phyloP scores from a whole-genome alignment of 2,797 vertebrate species.

The Myripristis murdjan region DNA sequence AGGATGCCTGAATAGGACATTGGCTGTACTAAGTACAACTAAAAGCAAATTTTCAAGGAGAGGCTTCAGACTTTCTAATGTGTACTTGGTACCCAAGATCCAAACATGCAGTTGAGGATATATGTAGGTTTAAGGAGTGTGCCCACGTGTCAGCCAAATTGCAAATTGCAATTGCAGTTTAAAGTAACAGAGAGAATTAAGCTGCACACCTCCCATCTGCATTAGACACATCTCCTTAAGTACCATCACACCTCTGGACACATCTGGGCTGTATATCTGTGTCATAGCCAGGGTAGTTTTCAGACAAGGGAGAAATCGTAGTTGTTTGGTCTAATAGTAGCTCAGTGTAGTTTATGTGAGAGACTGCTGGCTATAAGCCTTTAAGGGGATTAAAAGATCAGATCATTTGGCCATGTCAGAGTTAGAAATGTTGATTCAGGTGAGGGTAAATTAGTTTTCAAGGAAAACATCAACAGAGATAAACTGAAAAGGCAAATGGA shows the following conservation, averaged over 20 bases:
- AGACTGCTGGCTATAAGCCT: constrained; percentile 35
- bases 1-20: not conserved
- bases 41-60: constrained; percentile 8
- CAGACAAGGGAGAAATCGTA: constrained; percentile 27
- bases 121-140: not conserved
- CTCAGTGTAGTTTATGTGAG: constrained; percentile 58
- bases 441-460: constrained; percentile 46
- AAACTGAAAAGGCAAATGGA: constrained; percentile 3
- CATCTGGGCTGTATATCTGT: not conserved
- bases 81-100: constrained; percentile 15
- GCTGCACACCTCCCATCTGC: too few species aligned
- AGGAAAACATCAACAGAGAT: constrained; percentile 4
- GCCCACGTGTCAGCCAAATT: not conserved
- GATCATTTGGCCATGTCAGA: constrained; percentile 56
- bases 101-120: not conserved
- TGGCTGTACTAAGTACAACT: not conserved
- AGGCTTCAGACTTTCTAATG: not conserved
- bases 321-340: constrained; percentile 30
- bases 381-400: constrained; percentile 70
- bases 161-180: too few species aligned
- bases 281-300: constrained; percentile 12
- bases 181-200: too few species aligned
- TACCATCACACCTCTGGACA: not conserved
- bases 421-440: constrained; percentile 49
- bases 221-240: too few species aligned